Evolutionary conservation across 2,888 invertebrate species (phyloP), one percentile per base, ranked within the genome.

Genomic region (Capitulum mitella): DNA sequence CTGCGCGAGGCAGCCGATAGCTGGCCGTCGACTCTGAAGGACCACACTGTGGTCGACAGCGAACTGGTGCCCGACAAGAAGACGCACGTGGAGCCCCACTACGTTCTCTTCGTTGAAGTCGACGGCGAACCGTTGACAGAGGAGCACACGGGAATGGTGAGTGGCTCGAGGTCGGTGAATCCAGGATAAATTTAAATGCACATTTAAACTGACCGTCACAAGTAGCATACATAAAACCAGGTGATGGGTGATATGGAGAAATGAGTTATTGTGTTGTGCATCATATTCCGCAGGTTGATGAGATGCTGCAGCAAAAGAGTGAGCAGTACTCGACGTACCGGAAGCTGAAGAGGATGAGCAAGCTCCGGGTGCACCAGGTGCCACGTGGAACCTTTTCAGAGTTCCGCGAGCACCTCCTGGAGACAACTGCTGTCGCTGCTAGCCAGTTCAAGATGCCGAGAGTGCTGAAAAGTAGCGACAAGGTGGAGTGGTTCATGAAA

Each of bases 31-130:
- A 2, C 16, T 1, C 64, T 64, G 34, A 34, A 37, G 64, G 85
- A 85, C 80, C 85, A 85, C 80, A 84, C 84, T 78, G 84, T 84
- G 82, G 82, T 83, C 34, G 85, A 84, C 80, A 84, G 84, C 79
- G 78, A 84, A 10, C 79, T 83, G 78, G 82, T 83, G 29, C 79
- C 81, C 48, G 79, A 43, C 74, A 26, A 29, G 22, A 16, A 79
- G 14, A 43, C 46, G 22, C 16, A 26, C 8, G 22, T 79, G 19
- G 84, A 84, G 29, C 84, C 83, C 81, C 84, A 84, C 80, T 82
- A 84, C 81, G 82, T 85, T 34, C 84, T 84, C 80, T 58, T 84
- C 51, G 84, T 84, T 79, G 64, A 64, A 37, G 48, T 29, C 37
- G 46, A 77, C 26, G 77, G 77, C 48, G 54, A 34, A 26, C 34